These are phyloP conservation scores for Galerucella pusilla DNA, from an alignment of 2,888 invertebrate species.

Conservation along the genomic window DNA sequence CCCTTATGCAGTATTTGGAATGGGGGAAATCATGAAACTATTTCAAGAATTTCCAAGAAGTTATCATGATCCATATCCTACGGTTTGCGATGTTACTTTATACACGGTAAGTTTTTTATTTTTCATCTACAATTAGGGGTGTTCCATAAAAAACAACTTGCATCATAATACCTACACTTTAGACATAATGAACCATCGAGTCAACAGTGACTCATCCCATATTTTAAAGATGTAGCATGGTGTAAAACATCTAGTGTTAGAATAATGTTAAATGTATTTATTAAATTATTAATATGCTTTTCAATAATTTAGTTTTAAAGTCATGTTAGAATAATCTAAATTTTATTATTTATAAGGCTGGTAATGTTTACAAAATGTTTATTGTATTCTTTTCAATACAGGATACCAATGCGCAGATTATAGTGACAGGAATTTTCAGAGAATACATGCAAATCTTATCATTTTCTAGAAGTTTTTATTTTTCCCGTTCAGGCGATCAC, in stretches of 20 bases:
- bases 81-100: constrained; percentile 31
- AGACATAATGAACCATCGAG: too few relatives aligned
- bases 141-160: too few relatives aligned
- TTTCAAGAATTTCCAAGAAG: constrained; percentile 38
- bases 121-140: too few relatives aligned
- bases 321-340: too few relatives aligned
- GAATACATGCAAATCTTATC: constrained; percentile 24
- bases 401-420: constrained; percentile 22
- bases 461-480: constrained; percentile 42
- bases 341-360: too few relatives aligned
- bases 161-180: too few relatives aligned
- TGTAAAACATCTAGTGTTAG: too few relatives aligned
- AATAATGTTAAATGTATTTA: too few relatives aligned
- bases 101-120: constrained; percentile 33
- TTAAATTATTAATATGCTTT: too few relatives aligned
- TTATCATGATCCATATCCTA: constrained; percentile 37
- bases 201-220: too few relatives aligned
- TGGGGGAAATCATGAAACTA: constrained; percentile 36
- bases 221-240: too few relatives aligned
- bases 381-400: constrained; percentile 8
- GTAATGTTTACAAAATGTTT: not conserved
- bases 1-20: constrained; percentile 27
- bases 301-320: too few relatives aligned
- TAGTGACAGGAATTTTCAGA: constrained; percentile 39
- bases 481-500: constrained; percentile 23